Base-by-base conservation (phyloP, 2,797 vertebrate species). In the Diceros bicornis region DNA sequence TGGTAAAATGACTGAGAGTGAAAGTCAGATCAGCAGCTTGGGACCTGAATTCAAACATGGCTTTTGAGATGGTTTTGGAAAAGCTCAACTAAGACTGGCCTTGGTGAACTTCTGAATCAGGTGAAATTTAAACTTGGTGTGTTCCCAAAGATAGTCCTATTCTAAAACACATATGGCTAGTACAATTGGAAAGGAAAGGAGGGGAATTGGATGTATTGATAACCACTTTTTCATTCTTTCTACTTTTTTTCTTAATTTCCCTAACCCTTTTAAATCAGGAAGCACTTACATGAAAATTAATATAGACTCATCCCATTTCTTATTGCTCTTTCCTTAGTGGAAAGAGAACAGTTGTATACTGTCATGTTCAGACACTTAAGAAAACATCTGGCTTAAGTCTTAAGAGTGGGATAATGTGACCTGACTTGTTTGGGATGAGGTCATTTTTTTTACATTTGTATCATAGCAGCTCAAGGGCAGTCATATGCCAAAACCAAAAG, bases 391-490 rank as follows among this genome's bases (percentile, higher is more conserved):
- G 27, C 7, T 32, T 85, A 85, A 57, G 25, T 83, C 16, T 77
- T 86, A 68, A 68, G 17, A 79, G n/a, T 87, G 44, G 55, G 25
- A 50, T 61, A 62, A 78, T 21, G 4, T 77, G 69, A 50, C 44
- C 61, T 88, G 77, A 50, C 34, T 59, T 75, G 44, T 55, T 88
- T 92, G 68, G 55, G 13, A 79, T 64, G 23, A 94, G 37, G 72
- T 90, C 17, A 79, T 64, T 87, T 79, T 88, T 88, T 87, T 55
- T 62, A 75, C 27, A n/a, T 91, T 61, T 94, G 14, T 68, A 68
- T 74, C 69, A n/a, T 29, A 64, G 44, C 25, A 37, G 52, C 47
- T 57, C 50, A 86, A 91, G 32, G 21, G 29, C 3, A 41, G 32
- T 44, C 50, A 37, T 4, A 72, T 37, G 37, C 47, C 7, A n/a